A percentile compares a stretch with the other conserved stretches of the same genome.
phyloP scores from a whole-genome alignment of 2,797 vertebrate genomes.

The Molossus molossus region DNA sequence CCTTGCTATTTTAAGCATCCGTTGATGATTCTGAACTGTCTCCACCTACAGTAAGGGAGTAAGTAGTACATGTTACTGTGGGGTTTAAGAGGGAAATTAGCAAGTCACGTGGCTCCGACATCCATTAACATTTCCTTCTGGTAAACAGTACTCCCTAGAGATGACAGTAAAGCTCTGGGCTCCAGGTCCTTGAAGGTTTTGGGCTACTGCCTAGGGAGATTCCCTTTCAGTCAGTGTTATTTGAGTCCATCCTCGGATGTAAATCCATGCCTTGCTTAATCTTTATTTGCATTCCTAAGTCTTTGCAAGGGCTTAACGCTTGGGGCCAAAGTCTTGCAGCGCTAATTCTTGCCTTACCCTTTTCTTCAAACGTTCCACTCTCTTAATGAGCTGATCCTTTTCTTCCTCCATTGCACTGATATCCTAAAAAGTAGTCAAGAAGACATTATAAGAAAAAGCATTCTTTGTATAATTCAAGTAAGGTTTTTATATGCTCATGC shows the following conservation, averaged over 20 bases:
- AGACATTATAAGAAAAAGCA: conserved; percentile 63
- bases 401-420: conserved; percentile 99
- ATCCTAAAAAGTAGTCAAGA: conserved; percentile 91
- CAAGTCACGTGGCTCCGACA: conserved; percentile 87
- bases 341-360: conserved; percentile 92
- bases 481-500: conserved; percentile 1
- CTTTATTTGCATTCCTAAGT: conserved; percentile 92
- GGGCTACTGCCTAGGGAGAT: conserved; percentile 88
- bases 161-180: conserved; percentile 86
- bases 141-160: conserved; percentile 87
- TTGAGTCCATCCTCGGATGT: conserved; percentile 86
- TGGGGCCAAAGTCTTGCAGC: conserved; percentile 79
- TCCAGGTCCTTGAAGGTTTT: conserved; percentile 87
- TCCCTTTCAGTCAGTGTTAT: conserved; percentile 88
- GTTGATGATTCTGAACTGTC: conserved; percentile 97
- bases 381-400: conserved; percentile 97
- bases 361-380: conserved; percentile 97
- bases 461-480: conserved; percentile 51
- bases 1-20: conserved; percentile 97
- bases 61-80: conserved; percentile 88
- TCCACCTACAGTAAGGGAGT: conserved; percentile 95
- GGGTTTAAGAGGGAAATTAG: conserved; percentile 87
- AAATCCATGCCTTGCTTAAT: conserved; percentile 88
- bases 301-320: conserved; percentile 87
- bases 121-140: conserved; percentile 87